Conservation (phyloP, 1,140 invertebrate genomes). For the Harlomillsia oculata region DNA sequence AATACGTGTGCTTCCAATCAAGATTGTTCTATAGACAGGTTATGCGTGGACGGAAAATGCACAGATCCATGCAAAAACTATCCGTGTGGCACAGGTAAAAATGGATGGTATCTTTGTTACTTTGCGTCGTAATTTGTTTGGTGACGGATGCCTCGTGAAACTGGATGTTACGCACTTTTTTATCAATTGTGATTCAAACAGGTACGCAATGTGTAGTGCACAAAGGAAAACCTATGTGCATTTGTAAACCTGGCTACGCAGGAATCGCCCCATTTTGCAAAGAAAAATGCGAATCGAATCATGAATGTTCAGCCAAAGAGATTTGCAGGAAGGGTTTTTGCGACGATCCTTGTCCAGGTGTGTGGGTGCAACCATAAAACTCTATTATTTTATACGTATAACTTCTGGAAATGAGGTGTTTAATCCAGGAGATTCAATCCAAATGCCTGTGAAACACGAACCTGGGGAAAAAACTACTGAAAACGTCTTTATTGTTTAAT, state of each 20-base stretch:
- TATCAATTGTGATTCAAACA: not conserved
- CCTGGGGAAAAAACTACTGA: not conserved
- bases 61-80: not conserved
- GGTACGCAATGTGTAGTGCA: not conserved
- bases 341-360: slow-evolving; percentile 9
- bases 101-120: too few species aligned
- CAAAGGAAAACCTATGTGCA: slow-evolving; percentile 1
- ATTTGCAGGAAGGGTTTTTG: slow-evolving; percentile 1
- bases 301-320: slow-evolving; percentile 1
- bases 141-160: not conserved
- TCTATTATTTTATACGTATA: not conserved
- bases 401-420: not conserved
- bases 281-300: not conserved
- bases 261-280: slow-evolving; percentile 5
- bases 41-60: slow-evolving; percentile 2
- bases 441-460: not conserved
- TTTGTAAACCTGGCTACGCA: not conserved
- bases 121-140: not conserved
- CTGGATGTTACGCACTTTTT: not conserved
- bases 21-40: not conserved
- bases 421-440: not conserved
- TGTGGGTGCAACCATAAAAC: not conserved
- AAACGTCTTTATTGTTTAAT: not conserved
- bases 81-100: slow-evolving; percentile 9
- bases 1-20: not conserved